These are phyloP conservation scores for Pogona vitticeps DNA, from an alignment of 2,113 vertebrate genomes.

Conservation along the genomic window DNA sequence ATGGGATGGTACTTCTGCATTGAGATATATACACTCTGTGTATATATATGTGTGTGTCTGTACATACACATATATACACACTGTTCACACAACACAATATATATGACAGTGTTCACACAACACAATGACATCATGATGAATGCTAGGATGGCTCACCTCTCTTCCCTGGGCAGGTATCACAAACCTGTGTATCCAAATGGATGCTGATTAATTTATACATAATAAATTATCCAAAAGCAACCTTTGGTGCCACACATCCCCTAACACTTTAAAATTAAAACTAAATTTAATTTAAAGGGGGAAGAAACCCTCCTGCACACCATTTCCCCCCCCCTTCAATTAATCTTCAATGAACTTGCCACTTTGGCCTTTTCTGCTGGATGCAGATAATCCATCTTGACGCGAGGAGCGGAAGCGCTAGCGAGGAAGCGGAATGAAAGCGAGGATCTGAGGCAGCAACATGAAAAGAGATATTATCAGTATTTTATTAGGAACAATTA, in stretches of 20 bases:
- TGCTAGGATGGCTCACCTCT: neutral
- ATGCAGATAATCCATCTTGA: slow-evolving; percentile 73
- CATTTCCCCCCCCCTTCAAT: slow-evolving; percentile 54
- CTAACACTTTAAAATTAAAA: slow-evolving; percentile 72
- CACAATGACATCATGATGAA: slow-evolving; percentile 15
- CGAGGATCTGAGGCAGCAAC: slow-evolving; percentile 49
- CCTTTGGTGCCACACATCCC: slow-evolving; percentile 64
- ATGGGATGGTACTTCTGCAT: neutral
- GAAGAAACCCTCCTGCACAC: neutral
- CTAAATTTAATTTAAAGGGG: slow-evolving; percentile 70
- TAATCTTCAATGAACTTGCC: slow-evolving; percentile 75
- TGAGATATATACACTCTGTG: no score
- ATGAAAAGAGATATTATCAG: slow-evolving; percentile 60
- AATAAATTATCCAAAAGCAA: slow-evolving; percentile 71
- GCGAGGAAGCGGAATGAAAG: slow-evolving; percentile 64
- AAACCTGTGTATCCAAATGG: neutral
- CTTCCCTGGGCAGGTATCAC: slow-evolving; percentile 9
- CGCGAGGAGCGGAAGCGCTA: slow-evolving; percentile 3
- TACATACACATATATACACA: no score
- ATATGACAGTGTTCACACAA: no score
- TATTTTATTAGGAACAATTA: slow-evolving; percentile 73
- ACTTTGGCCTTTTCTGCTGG: slow-evolving; percentile 57
- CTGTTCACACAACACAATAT: no score
- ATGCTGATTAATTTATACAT: slow-evolving; percentile 62
- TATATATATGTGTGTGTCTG: no score